Evolutionary conservation across 2,888 invertebrate species (phyloP).

Genomic region (Biston stratarius): DNA sequence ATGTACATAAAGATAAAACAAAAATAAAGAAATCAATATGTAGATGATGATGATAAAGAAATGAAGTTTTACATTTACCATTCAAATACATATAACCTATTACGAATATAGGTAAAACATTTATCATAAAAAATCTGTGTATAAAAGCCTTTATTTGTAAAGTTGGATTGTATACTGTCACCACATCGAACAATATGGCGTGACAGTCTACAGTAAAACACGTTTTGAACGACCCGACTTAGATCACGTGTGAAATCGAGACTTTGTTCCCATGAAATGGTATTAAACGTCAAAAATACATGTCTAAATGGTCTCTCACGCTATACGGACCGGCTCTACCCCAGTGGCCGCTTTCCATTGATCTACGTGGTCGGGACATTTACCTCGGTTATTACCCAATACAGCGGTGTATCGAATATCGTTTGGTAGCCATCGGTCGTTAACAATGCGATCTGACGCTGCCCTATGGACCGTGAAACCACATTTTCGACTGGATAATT

Average conservation of each 20-base stretch:
- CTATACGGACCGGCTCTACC: conserved; percentile 65
- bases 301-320: conserved; percentile 69
- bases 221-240: conserved; percentile 55
- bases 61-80: conserved; percentile 1
- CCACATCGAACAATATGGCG: conserved; percentile 54
- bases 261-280: conserved; percentile 70
- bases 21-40: too few species aligned
- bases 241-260: conserved; percentile 70
- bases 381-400: conserved; percentile 55
- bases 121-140: conserved; percentile 33
- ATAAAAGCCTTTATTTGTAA: conserved; percentile 39
- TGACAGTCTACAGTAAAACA: conserved; percentile 61
- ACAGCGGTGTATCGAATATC: conserved; percentile 68
- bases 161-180: conserved; percentile 47
- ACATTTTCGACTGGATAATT: conserved; percentile 51
- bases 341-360: conserved; percentile 72
- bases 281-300: conserved; percentile 67
- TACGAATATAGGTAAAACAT: conserved; percentile 45
- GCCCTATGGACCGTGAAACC: conserved; percentile 74
- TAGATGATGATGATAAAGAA: not conserved
- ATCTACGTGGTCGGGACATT: conserved; percentile 58
- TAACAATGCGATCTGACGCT: conserved; percentile 61
- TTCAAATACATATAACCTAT: conserved; percentile 18
- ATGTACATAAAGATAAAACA: too few species aligned
- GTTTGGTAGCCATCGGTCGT: conserved; percentile 53